Conservation (phyloP, 2,888 invertebrate genomes). For the Drosophila multiciliata region DNA sequence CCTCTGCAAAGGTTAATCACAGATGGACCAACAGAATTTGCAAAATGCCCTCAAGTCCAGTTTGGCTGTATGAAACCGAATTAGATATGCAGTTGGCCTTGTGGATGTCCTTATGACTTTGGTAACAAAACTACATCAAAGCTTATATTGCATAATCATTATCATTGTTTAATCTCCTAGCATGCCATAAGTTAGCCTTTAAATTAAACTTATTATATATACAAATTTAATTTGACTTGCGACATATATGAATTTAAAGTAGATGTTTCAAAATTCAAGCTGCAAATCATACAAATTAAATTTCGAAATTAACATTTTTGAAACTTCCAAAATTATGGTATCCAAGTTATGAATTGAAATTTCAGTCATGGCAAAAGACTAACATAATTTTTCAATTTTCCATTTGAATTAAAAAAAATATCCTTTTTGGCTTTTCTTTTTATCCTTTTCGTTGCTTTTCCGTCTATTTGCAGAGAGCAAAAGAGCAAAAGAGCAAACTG, state of each 20-base stretch:
- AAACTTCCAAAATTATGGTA: background rate
- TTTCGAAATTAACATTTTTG: background rate
- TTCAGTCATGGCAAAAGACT: constrained; percentile 14
- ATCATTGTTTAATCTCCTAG: constrained; percentile 5
- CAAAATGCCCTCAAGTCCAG: constrained; percentile 7
- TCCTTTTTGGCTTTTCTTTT: constrained; percentile 18
- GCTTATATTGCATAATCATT: constrained; percentile 13
- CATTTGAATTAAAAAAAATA: constrained; percentile 22
- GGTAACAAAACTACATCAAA: constrained; percentile 2
- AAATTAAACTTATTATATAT: background rate
- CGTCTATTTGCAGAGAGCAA: constrained; percentile 22
- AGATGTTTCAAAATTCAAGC: background rate
- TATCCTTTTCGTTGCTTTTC: background rate
- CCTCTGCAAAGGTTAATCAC: constrained; percentile 31
- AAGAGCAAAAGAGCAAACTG: constrained; percentile 46
- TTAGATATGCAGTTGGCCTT: constrained; percentile 19
- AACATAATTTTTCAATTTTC: constrained; percentile 22
- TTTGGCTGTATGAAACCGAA: constrained; percentile 8
- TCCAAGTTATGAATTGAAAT: constrained; percentile 3
- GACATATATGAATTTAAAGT: too few species aligned
- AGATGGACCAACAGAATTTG: constrained; percentile 28
- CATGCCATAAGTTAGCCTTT: background rate
- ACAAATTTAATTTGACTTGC: too few species aligned
- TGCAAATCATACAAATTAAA: background rate
- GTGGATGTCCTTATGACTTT: constrained; percentile 13